Base-by-base conservation (phyloP, 2,888 invertebrate genomes). In the Arge pagana region DNA sequence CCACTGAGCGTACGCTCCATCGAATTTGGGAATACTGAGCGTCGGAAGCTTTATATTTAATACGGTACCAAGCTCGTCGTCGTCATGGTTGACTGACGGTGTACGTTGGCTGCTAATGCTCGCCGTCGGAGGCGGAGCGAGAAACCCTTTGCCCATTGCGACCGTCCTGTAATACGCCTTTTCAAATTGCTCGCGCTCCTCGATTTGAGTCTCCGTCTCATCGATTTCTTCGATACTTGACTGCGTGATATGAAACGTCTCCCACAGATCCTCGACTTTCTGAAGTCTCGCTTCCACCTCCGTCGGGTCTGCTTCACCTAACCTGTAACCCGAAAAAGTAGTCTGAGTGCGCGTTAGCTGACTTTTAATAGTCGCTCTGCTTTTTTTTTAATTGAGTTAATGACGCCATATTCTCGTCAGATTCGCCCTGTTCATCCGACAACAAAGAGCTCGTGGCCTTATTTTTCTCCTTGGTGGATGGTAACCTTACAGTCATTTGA, bases 1-100 rank as follows among this genome's bases (percentile, higher is more conserved):
- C 58, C 61, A 61, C 5, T 57, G 26, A 2, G 53, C 58, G 18
- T 50, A 58, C 8, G 52, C 24, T n/a, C 59, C 58, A n/a, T 55
- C 50, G 28, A 59, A 61, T 21, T 31, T 55, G 3, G 61, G 59
- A 28, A 61, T 35, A n/a, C 28, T 52, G 8, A 52, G 33, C 6
- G 37, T 23, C n/a, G 56, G 56, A 8, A 56, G 16, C 23, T 48
- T 50, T 13, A 55, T 24, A 26, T 3, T 26, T 26, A n/a, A 16
- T 33, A 8, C 0, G 31, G 40, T 1, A 8, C 1, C 1, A 23
- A 21, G 3, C 1, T 6, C 7, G 3, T 31, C 10, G 1, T 16
- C 19, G 13, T 8, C 5, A 4, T 21, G 2, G 4, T 19, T 10
- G 39, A 23, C 2, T 26, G 39, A 16, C 8, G 35, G 35, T 1